A percentile compares a stretch with the other conserved stretches of the same genome.
Conservation (phyloP, 2,113 vertebrate species). For the Apteryx mantelli region DNA sequence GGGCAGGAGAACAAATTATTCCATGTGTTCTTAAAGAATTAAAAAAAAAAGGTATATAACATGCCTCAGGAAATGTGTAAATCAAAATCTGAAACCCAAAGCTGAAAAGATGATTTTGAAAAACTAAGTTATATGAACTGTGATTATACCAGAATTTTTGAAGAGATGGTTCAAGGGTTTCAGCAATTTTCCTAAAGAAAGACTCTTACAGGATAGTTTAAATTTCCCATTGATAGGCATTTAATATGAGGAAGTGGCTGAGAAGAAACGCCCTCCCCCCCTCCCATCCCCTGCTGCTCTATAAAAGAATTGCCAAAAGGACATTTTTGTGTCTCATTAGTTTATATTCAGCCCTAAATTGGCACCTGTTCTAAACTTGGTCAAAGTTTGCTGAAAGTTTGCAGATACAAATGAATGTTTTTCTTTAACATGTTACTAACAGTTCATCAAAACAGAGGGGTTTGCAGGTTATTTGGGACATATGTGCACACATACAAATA, state of each 20-base stretch:
- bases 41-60: not conserved
- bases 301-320: conserved; percentile 18
- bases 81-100: not conserved
- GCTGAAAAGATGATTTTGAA: not conserved
- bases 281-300: not conserved
- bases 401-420: not conserved
- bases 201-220: not conserved
- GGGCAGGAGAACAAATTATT: not conserved
- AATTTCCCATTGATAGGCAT: conserved; percentile 3
- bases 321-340: conserved; percentile 51
- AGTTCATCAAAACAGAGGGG: not conserved
- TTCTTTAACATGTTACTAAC: not conserved
- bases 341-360: conserved; percentile 32
- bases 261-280: not conserved
- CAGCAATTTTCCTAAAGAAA: not conserved
- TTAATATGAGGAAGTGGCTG: conserved; percentile 41
- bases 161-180: not conserved
- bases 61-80: not conserved
- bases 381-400: not conserved
- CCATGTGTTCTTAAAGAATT: not conserved
- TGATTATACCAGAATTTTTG: not conserved
- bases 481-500: not conserved
- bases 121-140: not conserved
- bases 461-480: not conserved
- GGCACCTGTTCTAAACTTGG: not conserved